A percentile compares a stretch with the other conserved stretches of the same genome.
These are phyloP conservation scores for Troglohyphantes excavatus DNA, from an alignment of 2,888 invertebrate genomes.

Conservation along the genomic window DNA sequence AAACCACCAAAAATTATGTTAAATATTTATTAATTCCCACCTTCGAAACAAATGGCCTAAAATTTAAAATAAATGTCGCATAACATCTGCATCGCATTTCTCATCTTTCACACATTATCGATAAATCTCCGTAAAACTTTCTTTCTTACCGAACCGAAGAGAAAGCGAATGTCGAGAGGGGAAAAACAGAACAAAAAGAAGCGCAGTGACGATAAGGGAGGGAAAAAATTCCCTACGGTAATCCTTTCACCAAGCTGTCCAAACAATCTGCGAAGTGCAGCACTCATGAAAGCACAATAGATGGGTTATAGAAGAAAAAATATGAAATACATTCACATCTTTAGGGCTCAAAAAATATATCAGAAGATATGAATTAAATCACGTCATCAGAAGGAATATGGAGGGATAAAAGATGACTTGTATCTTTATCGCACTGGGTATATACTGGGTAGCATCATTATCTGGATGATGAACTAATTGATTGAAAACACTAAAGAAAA, in stretches of 20 bases:
- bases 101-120: background rate
- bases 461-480: background rate
- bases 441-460: background rate
- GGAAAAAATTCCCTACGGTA: slow-evolving; percentile 1
- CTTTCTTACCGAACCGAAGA: background rate
- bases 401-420: background rate
- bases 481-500: background rate
- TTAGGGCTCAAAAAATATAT: background rate
- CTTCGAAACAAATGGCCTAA: too few relatives aligned
- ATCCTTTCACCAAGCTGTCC: slow-evolving; percentile 33
- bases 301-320: background rate
- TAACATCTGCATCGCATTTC: background rate
- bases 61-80: background rate
- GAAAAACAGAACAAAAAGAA: background rate
- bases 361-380: background rate
- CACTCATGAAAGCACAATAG: background rate
- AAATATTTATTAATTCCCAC: too few relatives aligned
- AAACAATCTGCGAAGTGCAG: slow-evolving; percentile 31
- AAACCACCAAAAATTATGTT: too few relatives aligned
- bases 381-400: background rate
- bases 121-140: background rate
- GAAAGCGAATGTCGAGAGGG: background rate
- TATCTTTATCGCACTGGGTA: background rate
- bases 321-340: slow-evolving; percentile 17
- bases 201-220: background rate